phyloP scores from a whole-genome alignment of 2,797 vertebrate species.

The Lateolabrax maculatus region DNA sequence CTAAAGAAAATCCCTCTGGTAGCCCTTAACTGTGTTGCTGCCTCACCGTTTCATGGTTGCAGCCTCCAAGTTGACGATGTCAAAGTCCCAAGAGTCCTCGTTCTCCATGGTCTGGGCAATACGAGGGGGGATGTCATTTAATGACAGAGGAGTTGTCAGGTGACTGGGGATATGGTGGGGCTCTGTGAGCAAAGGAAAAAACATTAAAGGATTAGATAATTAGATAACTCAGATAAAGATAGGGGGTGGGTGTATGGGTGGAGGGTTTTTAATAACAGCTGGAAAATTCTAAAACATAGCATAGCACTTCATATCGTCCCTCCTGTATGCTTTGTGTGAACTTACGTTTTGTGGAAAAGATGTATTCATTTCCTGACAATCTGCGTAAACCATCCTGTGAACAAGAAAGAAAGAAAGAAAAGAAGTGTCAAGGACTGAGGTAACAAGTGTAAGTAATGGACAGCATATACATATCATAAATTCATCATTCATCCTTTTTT shows the following conservation, averaged over 20 bases:
- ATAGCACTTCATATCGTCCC: background rate
- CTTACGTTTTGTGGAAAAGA: constrained; percentile 95
- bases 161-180: constrained; percentile 88
- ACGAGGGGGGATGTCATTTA: constrained; percentile 92
- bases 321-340: constrained; percentile 36
- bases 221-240: no score
- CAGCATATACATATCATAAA: constrained; percentile 2
- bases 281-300: background rate
- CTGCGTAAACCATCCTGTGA: constrained; percentile 94
- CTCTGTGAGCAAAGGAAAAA: constrained; percentile 78
- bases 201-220: background rate
- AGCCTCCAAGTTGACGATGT: constrained; percentile 95
- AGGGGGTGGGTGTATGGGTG: no score
- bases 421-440: constrained; percentile 6
- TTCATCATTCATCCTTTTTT: constrained; percentile 12
- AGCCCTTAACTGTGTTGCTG: background rate
- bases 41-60: constrained; percentile 94
- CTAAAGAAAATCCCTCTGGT: background rate
- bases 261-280: no score
- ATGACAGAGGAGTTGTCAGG: constrained; percentile 87
- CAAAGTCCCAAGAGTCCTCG: constrained; percentile 96
- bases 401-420: constrained; percentile 28
- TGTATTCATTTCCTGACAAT: constrained; percentile 95
- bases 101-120: constrained; percentile 94
- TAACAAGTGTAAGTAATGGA: background rate